These are phyloP conservation scores for Yponomeuta cagnagella DNA, from an alignment of 2,888 invertebrate genomes.

Conservation along the genomic window DNA sequence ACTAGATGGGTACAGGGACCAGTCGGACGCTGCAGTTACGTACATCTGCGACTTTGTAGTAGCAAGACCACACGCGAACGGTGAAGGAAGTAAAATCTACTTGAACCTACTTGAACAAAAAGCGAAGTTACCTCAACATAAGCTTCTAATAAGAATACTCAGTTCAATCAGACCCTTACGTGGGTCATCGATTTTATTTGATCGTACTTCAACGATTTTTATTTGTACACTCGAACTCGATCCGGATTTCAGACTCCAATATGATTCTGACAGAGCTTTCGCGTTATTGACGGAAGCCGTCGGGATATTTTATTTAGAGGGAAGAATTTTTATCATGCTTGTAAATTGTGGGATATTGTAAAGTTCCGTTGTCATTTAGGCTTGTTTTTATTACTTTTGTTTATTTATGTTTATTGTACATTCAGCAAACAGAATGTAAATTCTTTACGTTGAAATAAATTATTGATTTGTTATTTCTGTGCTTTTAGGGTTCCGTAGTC, in stretches of 20 bases:
- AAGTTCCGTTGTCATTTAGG: not conserved
- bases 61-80: too few relatives aligned
- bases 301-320: not conserved
- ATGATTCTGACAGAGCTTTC: not conserved
- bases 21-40: too few relatives aligned
- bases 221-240: not conserved
- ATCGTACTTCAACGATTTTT: not conserved
- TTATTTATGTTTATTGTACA: too few relatives aligned
- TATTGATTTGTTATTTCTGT: too few relatives aligned
- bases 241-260: not conserved
- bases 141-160: not conserved
- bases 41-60: too few relatives aligned
- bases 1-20: too few relatives aligned
- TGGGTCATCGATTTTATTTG: not conserved
- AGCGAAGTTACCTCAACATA: slow-evolving; percentile 21
- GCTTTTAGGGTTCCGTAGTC: too few relatives aligned
- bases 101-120: slow-evolving; percentile 1
- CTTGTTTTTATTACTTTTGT: too few relatives aligned
- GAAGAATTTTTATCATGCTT: not conserved
- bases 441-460: too few relatives aligned
- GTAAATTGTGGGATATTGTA: not conserved
- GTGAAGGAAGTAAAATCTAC: not conserved
- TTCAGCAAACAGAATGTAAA: too few relatives aligned
- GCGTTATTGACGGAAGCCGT: not conserved
- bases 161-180: not conserved